These are phyloP conservation scores for Jacana jacana DNA, from an alignment of 2,113 vertebrate genomes.

Conservation along the genomic window DNA sequence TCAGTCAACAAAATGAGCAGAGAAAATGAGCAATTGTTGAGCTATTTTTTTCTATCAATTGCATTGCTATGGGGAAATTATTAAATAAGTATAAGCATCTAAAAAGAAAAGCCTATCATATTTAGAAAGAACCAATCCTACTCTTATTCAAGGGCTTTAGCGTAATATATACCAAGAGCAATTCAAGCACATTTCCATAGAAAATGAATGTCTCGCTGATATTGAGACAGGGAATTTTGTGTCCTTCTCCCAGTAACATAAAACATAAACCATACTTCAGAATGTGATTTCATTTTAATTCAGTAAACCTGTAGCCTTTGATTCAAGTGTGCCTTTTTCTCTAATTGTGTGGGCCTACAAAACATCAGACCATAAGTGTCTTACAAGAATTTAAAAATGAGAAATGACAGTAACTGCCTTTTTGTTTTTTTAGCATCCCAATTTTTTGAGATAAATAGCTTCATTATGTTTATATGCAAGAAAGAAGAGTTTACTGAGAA, in stretches of 20 bases:
- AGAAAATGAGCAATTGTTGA: conserved; percentile 16
- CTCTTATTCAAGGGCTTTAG: background rate
- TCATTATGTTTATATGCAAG: background rate
- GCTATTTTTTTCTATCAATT: background rate
- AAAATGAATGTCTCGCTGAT: background rate
- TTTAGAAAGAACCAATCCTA: background rate
- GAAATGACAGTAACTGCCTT: background rate
- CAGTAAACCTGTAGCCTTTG: background rate
- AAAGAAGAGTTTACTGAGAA: background rate
- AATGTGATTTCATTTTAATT: background rate
- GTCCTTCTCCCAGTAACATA: background rate
- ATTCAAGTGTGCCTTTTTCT: background rate
- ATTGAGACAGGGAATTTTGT: background rate
- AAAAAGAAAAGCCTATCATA: background rate
- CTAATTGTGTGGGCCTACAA: background rate
- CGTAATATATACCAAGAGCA: background rate
- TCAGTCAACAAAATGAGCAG: background rate
- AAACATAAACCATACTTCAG: background rate
- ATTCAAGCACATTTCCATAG: background rate
- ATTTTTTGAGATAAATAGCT: background rate
- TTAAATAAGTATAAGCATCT: background rate
- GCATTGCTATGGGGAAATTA: background rate
- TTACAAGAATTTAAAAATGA: background rate
- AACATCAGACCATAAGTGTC: background rate
- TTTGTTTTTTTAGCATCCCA: background rate